Base-by-base conservation (phyloP, 1,140 invertebrate species). In the Colletes gigas region DNA sequence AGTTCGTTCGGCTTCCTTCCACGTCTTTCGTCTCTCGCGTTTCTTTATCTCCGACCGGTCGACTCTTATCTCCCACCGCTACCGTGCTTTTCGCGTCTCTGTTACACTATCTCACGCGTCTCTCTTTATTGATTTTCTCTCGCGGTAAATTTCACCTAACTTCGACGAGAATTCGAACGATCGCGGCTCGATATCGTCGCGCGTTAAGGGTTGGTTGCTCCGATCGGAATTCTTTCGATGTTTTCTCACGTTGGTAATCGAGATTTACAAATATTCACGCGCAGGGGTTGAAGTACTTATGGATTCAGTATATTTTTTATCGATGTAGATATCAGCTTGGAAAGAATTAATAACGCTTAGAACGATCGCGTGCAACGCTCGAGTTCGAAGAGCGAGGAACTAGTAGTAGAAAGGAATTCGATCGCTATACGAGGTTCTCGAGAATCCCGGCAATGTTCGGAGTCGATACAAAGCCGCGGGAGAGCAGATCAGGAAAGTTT, bases 1-100 rank as follows among this genome's bases (percentile, higher is more conserved):
- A 83, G 62, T 87, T 87, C 85, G 83, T 85, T 83, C 79, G 81
- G 77, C 73, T 85, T 83, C 78, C 70, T 86, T 87, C 55, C 66
- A 39, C 66, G 52, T 69, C 73, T 63, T 78, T 67, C 75, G 67
- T 72, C 60, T 67, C 74, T 17, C 2, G n/a, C 72, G 60, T 76
- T 67, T 86, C 85, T 87, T 87, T 86, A 78, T 75, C 85, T 86
- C 78, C 39, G 69, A n/a, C 52, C 73, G 60, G 63, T 69, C 65
- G 60, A 54, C 54, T 74, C 83, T 68, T 74, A 82, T 82, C 65
- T 82, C 59, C 59, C 50, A 19, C 44, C 47, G 65, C 65, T 62
- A 4, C 54, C 30, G 39, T 41, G n/a, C 19, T 55, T 17, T 63
- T 30, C 30, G 30, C 41, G 15, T 75, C 52, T 78, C 54, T 60